Percentiles rank a stretch among this genome's conserved stretches.
These are phyloP conservation scores for Drosophila ironensis DNA, from an alignment of 1,140 invertebrate genomes.

Conservation along the genomic window DNA sequence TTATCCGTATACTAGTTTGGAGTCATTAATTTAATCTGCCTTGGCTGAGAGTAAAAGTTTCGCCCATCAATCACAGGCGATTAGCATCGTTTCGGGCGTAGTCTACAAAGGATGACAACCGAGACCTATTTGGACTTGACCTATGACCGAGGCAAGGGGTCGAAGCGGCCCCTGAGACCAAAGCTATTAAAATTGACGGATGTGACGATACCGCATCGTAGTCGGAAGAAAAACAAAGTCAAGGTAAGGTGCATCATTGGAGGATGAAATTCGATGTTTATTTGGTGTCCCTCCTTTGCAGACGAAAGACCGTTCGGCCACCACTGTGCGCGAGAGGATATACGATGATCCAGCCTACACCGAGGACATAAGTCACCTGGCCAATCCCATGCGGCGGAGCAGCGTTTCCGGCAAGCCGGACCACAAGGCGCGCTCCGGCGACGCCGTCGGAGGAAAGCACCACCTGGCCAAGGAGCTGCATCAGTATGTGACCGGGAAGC, in stretches of 20 bases:
- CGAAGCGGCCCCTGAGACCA: constrained; percentile 65
- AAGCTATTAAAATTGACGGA: constrained; percentile 76
- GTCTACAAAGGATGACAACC: constrained; percentile 57
- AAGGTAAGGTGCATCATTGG: constrained; percentile 53
- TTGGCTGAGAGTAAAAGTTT: background rate
- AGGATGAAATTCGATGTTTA: background rate
- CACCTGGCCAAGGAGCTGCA: constrained; percentile 70
- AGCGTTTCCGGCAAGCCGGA: constrained; percentile 67
- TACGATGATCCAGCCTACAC: constrained; percentile 81
- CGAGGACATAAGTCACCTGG: constrained; percentile 80
- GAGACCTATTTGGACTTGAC: constrained; percentile 75
- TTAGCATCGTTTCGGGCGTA: constrained; percentile 1
- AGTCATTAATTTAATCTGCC: background rate
- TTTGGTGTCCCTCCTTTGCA: constrained; percentile 2
- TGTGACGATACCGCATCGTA: constrained; percentile 73
- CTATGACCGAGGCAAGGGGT: constrained; percentile 62
- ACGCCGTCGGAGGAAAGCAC: constrained; percentile 52
- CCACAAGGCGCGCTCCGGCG: constrained; percentile 17
- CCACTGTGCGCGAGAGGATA: constrained; percentile 69
- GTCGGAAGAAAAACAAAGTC: constrained; percentile 76
- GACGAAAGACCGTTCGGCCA: constrained; percentile 69
- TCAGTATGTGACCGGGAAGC: constrained; percentile 49
- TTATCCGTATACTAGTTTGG: background rate
- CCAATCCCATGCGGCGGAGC: constrained; percentile 74
- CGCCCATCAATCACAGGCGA: background rate